A percentile compares a stretch with the other conserved stretches of the same genome.
Conservation (phyloP, 92 coral and sea anemone species). For the Anthopleura xanthogrammica region DNA sequence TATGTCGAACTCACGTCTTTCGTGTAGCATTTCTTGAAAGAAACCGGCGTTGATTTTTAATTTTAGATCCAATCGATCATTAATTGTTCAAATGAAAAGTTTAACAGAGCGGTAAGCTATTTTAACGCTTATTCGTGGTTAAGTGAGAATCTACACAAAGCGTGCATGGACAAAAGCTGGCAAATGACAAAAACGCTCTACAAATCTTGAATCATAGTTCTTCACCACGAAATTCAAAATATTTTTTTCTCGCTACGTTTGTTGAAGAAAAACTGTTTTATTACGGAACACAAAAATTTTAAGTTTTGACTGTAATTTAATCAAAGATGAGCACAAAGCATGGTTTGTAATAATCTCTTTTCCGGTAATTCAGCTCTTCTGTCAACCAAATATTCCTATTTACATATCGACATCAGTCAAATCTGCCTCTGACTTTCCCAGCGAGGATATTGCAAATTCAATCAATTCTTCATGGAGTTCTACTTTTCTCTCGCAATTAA, state of each 20-base stretch:
- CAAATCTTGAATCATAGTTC: too few species aligned
- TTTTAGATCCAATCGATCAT: neutral
- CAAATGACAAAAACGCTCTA: neutral
- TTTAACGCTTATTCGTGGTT: neutral
- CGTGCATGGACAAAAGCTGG: neutral
- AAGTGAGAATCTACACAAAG: neutral
- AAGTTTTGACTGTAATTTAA: slow-evolving; percentile 7
- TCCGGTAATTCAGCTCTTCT: neutral
- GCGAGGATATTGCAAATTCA: neutral
- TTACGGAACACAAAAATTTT: neutral
- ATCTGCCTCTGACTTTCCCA: neutral
- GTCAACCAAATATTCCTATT: neutral
- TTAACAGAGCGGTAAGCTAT: neutral
- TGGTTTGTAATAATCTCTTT: slow-evolving; percentile 2
- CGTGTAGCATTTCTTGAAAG: neutral
- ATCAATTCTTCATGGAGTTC: neutral
- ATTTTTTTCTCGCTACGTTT: neutral
- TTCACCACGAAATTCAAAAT: neutral
- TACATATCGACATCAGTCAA: neutral
- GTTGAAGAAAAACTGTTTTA: neutral
- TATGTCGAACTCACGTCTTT: neutral
- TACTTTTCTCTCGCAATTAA: neutral
- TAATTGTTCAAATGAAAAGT: neutral
- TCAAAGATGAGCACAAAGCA: neutral
- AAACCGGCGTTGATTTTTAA: neutral